Conservation (phyloP, 2,797 vertebrate genomes). For the Eospalax fontanierii region DNA sequence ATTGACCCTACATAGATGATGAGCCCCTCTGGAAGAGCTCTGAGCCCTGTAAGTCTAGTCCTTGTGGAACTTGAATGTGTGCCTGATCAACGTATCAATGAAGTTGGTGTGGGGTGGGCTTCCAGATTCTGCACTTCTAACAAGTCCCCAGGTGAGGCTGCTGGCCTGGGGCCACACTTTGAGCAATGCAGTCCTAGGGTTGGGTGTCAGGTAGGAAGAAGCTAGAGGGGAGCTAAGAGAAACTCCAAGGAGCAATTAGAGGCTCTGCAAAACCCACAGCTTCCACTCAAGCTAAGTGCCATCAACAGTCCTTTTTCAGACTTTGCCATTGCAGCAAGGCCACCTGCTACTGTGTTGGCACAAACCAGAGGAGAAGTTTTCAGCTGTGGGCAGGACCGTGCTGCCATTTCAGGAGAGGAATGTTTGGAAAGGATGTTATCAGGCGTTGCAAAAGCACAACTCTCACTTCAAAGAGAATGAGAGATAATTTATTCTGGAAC, state of each 20-base stretch:
- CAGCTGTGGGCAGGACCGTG: not conserved
- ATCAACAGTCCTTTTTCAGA: not conserved
- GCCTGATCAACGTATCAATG: not conserved
- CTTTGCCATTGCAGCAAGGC: not conserved
- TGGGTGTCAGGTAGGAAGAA: not conserved
- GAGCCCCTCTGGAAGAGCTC: not conserved
- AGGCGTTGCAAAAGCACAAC: no score
- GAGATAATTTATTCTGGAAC: no score
- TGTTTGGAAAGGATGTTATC: slow-evolving; percentile 4
- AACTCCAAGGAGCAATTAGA: slow-evolving; percentile 24
- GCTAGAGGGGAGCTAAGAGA: not conserved
- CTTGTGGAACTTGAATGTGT: not conserved
- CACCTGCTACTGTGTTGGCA: not conserved
- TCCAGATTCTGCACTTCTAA: not conserved
- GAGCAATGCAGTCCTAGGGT: not conserved
- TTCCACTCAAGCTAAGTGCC: not conserved
- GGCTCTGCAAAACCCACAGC: not conserved
- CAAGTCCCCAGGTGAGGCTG: not conserved
- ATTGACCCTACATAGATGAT: not conserved
- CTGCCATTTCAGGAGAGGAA: not conserved
- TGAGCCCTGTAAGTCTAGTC: not conserved
- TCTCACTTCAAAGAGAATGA: no score
- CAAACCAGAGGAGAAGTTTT: not conserved
- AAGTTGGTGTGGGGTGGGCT: not conserved
- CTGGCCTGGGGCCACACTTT: not conserved